Percentiles rank a stretch among this genome's conserved stretches.
Conservation (phyloP, 2,113 vertebrate genomes). For the Monopterus albus region DNA sequence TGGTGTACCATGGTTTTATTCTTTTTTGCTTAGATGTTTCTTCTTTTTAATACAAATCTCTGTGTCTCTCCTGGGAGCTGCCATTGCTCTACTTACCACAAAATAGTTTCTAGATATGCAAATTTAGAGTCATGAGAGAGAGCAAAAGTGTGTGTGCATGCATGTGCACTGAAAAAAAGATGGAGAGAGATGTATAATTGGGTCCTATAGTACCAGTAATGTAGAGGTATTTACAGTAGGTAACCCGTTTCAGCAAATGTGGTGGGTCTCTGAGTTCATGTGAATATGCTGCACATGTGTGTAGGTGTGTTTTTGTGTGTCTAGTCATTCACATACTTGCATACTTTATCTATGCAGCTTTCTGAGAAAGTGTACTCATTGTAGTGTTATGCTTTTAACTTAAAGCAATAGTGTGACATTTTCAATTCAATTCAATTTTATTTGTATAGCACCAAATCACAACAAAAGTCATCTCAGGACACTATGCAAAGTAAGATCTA, state of each 20-base stretch:
- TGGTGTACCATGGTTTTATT: conserved; percentile 81
- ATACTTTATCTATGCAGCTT: neutral
- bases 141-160: conserved; percentile 20
- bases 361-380: neutral
- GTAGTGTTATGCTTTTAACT: neutral
- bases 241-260: conserved; percentile 2
- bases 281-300: conserved; percentile 4
- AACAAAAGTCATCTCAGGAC: too few species aligned
- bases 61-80: conserved; percentile 77
- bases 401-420: neutral
- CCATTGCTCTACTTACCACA: conserved; percentile 83
- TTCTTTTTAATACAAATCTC: conserved; percentile 79
- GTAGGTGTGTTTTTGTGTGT: conserved; percentile 40
- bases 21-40: conserved; percentile 79
- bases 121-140: conserved; percentile 68
- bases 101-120: conserved; percentile 83
- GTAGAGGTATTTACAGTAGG: conserved; percentile 31
- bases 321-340: conserved; percentile 2
- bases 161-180: conserved; percentile 1
- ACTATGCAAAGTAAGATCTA: too few species aligned
- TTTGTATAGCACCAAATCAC: too few species aligned
- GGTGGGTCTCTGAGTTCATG: conserved; percentile 9
- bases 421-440: too few species aligned
- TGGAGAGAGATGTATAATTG: conserved; percentile 29
- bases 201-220: conserved; percentile 47